phyloP scores from a whole-genome alignment of 2,113 vertebrate species.

The Apistogramma diplotaenia region DNA sequence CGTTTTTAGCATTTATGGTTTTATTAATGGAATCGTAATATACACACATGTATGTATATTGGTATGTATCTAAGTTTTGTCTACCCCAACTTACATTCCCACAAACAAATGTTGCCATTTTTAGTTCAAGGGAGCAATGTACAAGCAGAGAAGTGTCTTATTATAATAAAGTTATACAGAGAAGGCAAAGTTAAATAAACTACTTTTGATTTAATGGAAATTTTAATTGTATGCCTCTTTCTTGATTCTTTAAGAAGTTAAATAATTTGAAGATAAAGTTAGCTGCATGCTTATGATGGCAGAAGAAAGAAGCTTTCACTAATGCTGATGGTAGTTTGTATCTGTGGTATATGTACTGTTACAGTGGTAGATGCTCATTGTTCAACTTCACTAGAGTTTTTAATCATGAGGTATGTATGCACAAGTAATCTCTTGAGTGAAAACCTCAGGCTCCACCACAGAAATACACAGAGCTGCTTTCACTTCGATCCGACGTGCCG shows the following conservation, averaged over 20 bases:
- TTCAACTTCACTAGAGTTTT: neutral
- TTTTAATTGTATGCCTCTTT: constrained; percentile 23
- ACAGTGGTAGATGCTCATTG: neutral
- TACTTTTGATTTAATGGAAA: constrained; percentile 85
- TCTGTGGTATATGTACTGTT: neutral
- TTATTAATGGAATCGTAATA: constrained; percentile 81
- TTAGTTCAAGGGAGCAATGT: constrained; percentile 87
- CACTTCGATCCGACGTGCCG: neutral
- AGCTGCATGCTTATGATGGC: neutral
- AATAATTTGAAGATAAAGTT: neutral
- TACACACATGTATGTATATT: constrained; percentile 84
- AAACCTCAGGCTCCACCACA: neutral
- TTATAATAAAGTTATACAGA: constrained; percentile 85
- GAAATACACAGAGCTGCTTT: neutral
- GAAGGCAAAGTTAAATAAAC: constrained; percentile 83
- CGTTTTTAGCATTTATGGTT: constrained; percentile 78
- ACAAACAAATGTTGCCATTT: constrained; percentile 83
- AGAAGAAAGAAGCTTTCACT: neutral
- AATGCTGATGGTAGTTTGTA: neutral
- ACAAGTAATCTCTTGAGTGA: neutral
- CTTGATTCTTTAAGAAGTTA: neutral
- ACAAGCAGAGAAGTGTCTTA: constrained; percentile 87
- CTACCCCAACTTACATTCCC: constrained; percentile 85
- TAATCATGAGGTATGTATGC: neutral
- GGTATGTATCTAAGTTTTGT: constrained; percentile 84